A percentile compares a stretch with the other conserved stretches of the same genome.
These are phyloP conservation scores for Pelodytes ibericus DNA, from an alignment of 2,797 vertebrate genomes.

Conservation along the genomic window DNA sequence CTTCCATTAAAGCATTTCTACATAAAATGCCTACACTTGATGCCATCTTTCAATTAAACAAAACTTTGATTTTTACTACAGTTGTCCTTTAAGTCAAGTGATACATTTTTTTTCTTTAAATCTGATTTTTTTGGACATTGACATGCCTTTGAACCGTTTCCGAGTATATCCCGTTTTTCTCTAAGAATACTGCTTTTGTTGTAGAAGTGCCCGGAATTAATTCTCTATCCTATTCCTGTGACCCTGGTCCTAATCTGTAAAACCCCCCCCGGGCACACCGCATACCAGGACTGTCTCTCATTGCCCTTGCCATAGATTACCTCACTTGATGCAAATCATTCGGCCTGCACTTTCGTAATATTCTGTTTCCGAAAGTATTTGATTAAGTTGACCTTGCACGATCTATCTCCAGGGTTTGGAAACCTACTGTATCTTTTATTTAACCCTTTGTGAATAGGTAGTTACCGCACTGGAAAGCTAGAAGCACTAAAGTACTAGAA, in stretches of 20 bases:
- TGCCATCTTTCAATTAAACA: too few relatives aligned
- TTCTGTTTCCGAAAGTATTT: neutral
- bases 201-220: neutral
- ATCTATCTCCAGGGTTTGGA: neutral
- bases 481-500: too few relatives aligned
- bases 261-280: neutral
- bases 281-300: neutral
- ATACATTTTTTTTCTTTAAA: too few relatives aligned
- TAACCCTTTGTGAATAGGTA: neutral
- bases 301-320: neutral
- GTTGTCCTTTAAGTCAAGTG: too few relatives aligned
- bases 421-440: neutral
- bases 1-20: too few relatives aligned
- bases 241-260: neutral
- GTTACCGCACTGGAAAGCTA: too few relatives aligned
- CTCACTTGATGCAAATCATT: neutral
- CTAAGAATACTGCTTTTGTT: neutral
- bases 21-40: too few relatives aligned
- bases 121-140: too few relatives aligned
- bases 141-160: too few relatives aligned
- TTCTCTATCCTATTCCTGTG: neutral
- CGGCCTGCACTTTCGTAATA: neutral
- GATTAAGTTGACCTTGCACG: neutral
- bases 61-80: too few relatives aligned
- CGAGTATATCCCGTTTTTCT: too few relatives aligned